Base-by-base conservation (phyloP, 2,797 vertebrate species). In the Leuciscus waleckii region DNA sequence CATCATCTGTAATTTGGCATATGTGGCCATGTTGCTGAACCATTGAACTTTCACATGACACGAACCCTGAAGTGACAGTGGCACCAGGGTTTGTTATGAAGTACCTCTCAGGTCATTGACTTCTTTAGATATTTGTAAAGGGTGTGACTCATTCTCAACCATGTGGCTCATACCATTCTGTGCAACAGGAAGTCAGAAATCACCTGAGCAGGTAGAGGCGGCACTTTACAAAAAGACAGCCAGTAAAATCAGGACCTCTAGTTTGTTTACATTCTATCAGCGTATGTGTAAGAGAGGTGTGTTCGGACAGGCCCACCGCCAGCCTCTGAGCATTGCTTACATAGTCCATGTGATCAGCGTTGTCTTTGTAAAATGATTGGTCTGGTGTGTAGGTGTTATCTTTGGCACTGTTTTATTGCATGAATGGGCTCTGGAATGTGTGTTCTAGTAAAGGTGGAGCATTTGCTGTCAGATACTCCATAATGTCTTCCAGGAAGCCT, bases 181-280 rank as follows among this genome's bases (percentile, higher is more conserved):
- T 43, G n/a, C 16, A 23, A 21, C 16, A 41, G 23, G 16, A 71
- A 56, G 49, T 71, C 51, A 70, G 23, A 17, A 46, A 79, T 83
- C 81, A 54, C 65, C 43, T 78, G 51, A 82, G 74, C 81, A 58
- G 65, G 56, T 84, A 68, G 11, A 26, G 81, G 69, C 0, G 39
- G 17, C 6, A 56, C 51, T 73, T 73, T 21, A 61, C 54, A 2
- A 32, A 56, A 41, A 63, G 29, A 32, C 21, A 5, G 32, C 76
- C 83, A 71, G 76, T 70, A 23, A 76, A 83, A 83, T 75, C 39
- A 86, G 23, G 37, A 11, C 23, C 7, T 10, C 14, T 10, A 54
- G 67, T 83, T 78, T 88, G 83, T 83, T 85, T 83, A 83, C 71
- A 83, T 83, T 87, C 76, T 83, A 46, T 85, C 75, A 16, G 79